Evolutionary conservation across 2,888 invertebrate genomes (phyloP).

Genomic region (Thumatha senex): DNA sequence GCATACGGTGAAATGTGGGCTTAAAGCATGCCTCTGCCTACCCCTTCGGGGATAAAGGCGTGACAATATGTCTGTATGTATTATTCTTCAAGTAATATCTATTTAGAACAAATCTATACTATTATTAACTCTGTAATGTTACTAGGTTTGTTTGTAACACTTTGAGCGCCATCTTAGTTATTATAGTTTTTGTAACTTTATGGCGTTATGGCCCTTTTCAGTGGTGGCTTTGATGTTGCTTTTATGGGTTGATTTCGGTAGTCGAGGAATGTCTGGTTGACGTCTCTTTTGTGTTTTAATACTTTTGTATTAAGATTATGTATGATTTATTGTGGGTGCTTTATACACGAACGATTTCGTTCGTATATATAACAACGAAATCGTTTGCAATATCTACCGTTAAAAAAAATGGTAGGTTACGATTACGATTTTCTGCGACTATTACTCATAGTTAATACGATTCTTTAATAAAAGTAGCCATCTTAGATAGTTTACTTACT

Average conservation of each 20-base stretch:
- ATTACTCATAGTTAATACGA: too few relatives aligned
- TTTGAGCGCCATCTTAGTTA: constrained; percentile 42
- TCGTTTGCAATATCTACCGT: too few relatives aligned
- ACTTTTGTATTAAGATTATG: constrained; percentile 15
- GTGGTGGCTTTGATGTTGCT: constrained; percentile 28
- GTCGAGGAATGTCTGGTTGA: constrained; percentile 17
- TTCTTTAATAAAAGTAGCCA: too few relatives aligned
- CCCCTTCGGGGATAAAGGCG: too few relatives aligned
- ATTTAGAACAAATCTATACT: neutral
- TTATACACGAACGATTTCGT: too few relatives aligned
- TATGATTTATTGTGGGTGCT: constrained; percentile 24
- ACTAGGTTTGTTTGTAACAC: constrained; percentile 33
- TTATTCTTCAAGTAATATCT: neutral
- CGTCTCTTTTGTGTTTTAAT: constrained; percentile 13
- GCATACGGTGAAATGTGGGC: too few relatives aligned
- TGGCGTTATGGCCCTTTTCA: constrained; percentile 29
- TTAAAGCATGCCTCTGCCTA: too few relatives aligned
- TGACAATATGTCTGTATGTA: too few relatives aligned
- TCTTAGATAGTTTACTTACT: too few relatives aligned
- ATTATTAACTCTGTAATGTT: neutral
- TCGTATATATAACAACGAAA: too few relatives aligned
- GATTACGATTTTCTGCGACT: too few relatives aligned
- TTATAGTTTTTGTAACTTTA: constrained; percentile 27
- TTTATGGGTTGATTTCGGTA: constrained; percentile 29
- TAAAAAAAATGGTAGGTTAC: too few relatives aligned